phyloP scores from a whole-genome alignment of 2,113 vertebrate genomes.

The Atherinomorus stipes region DNA sequence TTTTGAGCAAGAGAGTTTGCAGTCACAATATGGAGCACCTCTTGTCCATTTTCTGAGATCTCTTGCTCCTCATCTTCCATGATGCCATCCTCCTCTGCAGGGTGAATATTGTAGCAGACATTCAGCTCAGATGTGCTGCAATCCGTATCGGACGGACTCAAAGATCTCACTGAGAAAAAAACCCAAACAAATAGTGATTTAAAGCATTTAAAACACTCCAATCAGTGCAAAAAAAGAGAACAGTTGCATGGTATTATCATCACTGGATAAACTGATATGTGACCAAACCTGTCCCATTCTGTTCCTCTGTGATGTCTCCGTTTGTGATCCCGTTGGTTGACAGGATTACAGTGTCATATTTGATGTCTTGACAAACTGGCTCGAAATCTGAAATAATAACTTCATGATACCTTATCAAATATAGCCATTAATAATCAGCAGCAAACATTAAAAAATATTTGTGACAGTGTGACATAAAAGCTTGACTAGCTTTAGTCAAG shows the following conservation, averaged over 20 bases:
- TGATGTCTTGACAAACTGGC: constrained; percentile 49
- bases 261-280: background rate
- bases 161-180: constrained; percentile 58
- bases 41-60: constrained; percentile 78
- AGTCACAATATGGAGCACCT: constrained; percentile 47
- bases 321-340: constrained; percentile 68
- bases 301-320: constrained; percentile 46
- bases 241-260: background rate
- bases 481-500: background rate
- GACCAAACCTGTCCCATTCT: constrained; percentile 71
- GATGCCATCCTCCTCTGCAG: constrained; percentile 51
- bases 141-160: constrained; percentile 72
- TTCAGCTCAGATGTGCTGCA: constrained; percentile 69
- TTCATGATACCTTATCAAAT: background rate
- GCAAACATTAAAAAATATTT: background rate
- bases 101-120: constrained; percentile 52
- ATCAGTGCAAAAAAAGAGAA: background rate
- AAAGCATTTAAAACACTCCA: background rate
- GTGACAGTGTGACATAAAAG: background rate
- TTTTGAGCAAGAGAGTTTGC: background rate
- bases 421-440: background rate
- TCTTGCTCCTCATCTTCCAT: constrained; percentile 44
- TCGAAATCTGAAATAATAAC: constrained; percentile 50
- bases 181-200: background rate
- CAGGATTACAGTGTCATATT: constrained; percentile 38